These are phyloP conservation scores for Pogonophryne albipinna DNA, from an alignment of 2,797 vertebrate species.

Conservation along the genomic window DNA sequence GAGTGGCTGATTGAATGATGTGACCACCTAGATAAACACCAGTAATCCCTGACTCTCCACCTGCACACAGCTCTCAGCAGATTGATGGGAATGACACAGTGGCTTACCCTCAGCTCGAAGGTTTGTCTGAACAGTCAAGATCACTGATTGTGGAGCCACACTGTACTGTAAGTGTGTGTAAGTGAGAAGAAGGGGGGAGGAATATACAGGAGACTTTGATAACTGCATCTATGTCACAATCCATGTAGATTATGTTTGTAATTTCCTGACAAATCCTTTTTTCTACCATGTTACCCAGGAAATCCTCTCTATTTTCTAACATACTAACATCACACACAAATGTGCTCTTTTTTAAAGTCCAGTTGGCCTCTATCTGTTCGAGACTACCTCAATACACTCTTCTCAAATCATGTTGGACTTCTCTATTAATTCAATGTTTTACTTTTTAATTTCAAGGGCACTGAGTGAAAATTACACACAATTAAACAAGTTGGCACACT, in stretches of 20 bases:
- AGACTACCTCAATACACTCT: slow-evolving; percentile 1
- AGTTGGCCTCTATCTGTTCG: neutral
- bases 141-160: neutral
- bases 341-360: neutral
- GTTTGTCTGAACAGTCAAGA: slow-evolving; percentile 23
- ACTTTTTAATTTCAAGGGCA: slow-evolving; percentile 28
- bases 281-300: neutral
- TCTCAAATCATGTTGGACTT: slow-evolving; percentile 15
- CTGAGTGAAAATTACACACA: slow-evolving; percentile 10
- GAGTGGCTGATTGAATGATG: slow-evolving; percentile 15
- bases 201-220: slow-evolving; percentile 9
- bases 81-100: slow-evolving; percentile 15
- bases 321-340: neutral
- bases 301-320: neutral
- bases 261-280: slow-evolving; percentile 4
- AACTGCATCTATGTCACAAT: neutral
- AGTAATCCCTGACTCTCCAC: slow-evolving; percentile 12
- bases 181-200: neutral
- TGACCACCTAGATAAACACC: slow-evolving; percentile 18
- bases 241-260: neutral
- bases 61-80: neutral
- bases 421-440: slow-evolving; percentile 22
- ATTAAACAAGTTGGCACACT: neutral
- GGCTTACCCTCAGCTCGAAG: slow-evolving; percentile 7
- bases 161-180: neutral